phyloP scores from a whole-genome alignment of 2,113 vertebrate genomes.

The Heliornis fulica region DNA sequence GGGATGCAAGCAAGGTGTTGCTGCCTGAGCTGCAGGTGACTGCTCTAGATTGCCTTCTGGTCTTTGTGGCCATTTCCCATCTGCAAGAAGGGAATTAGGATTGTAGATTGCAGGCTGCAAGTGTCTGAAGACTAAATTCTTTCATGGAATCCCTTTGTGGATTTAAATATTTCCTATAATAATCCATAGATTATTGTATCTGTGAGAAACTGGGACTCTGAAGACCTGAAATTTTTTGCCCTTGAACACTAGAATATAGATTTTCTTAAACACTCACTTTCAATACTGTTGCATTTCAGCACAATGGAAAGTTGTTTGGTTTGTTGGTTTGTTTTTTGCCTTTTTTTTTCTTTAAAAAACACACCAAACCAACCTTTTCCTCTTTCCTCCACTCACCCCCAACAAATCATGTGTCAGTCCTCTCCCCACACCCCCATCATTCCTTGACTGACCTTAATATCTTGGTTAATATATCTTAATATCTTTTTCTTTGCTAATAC shows the following conservation, averaged over 20 bases:
- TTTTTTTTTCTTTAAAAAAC: background rate
- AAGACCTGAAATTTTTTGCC: background rate
- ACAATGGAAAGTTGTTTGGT: too few species aligned
- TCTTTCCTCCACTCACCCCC: background rate
- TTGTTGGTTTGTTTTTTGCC: too few species aligned
- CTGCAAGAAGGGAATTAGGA: background rate
- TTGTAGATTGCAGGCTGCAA: background rate
- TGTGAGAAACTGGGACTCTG: background rate
- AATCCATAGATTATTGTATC: too few species aligned
- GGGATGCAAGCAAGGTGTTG: background rate
- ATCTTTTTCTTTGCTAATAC: background rate
- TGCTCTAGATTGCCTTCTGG: background rate
- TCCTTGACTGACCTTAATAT: rapidly evolving
- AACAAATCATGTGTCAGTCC: too few species aligned
- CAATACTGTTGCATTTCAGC: background rate
- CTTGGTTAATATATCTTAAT: too few species aligned
- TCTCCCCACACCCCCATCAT: too few species aligned
- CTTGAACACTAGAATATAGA: background rate
- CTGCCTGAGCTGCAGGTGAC: background rate
- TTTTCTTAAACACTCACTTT: background rate
- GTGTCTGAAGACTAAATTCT: background rate
- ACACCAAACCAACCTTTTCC: background rate
- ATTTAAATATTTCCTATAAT: too few species aligned
- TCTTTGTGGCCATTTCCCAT: background rate
- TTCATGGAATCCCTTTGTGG: background rate